Evolutionary conservation across 2,113 vertebrate genomes (phyloP), one percentile per base, ranked within the genome.

Genomic region (Pelecanoides urinatrix): DNA sequence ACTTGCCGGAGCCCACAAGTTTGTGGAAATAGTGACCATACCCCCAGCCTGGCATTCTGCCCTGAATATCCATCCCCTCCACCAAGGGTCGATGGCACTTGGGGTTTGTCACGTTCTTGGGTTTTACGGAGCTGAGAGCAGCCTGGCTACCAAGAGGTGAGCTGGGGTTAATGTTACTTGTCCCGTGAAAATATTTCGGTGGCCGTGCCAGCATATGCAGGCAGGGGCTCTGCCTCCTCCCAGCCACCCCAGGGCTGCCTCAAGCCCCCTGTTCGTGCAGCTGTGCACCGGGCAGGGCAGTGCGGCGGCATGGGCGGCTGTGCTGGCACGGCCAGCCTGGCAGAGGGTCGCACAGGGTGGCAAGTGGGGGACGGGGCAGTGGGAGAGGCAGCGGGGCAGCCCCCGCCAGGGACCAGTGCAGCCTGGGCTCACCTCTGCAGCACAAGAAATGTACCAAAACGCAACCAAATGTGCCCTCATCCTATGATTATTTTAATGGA

Each of bases 281-380:
- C 73, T 80, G 76, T 7, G 32, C 2, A 1, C 38, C 3, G 20
- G 65, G 0, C 61, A 71, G 0, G 10, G 17, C 34, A 1, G 6
- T 45, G 65, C 49, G 76, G 50, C 21, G 44, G 50, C 34, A 30
- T 1, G 3, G 34, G 10, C 5, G 32, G 32, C 22, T 34, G 65
- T 50, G 76, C 38, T 6, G 13, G n/a, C 45, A 59, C 0, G 6
- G 47, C 21, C 11, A 7, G n/a, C 21, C 55, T 25, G 22, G 20
- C 44, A 22, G 45, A n/a, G 34, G 26, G 27, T 56, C 45, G 7
- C 3, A 9, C 30, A 20, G 42, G 6, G 21, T 49, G 55, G 59
- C 34, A 52, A 62, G 13, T 2, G 8, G 32, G 16, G 61, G 29
- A 78, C 0, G 1, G 26, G 22, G 20, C 16, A 16, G 42, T n/a